Evolutionary conservation across 2,888 invertebrate species (phyloP).

Genomic region (Ormyrus nitidulus): DNA sequence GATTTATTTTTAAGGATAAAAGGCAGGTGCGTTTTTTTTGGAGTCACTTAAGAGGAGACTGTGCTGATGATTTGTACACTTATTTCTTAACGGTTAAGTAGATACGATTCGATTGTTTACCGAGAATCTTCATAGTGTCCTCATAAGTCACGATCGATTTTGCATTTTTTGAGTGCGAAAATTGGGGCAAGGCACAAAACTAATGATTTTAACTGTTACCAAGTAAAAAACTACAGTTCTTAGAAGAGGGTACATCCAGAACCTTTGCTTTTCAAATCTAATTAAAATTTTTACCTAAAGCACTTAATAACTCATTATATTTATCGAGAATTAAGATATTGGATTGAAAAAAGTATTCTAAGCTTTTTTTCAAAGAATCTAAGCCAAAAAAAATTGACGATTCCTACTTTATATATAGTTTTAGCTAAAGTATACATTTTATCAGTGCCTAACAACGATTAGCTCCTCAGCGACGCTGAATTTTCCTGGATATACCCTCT

Average conservation of each 20-base stretch:
- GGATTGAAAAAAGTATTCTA: no score
- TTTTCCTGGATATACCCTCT: slow-evolving; percentile 47
- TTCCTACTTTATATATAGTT: no score
- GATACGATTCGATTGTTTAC: no score
- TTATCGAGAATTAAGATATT: no score
- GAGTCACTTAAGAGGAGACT: slow-evolving; percentile 13
- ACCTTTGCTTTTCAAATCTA: not conserved
- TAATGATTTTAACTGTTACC: slow-evolving; percentile 12
- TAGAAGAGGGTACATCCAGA: slow-evolving; percentile 12
- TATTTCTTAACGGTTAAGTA: no score
- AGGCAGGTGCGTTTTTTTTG: slow-evolving; percentile 14
- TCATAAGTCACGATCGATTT: not conserved
- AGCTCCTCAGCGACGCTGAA: not conserved
- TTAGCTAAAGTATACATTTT: no score
- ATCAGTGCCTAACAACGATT: no score
- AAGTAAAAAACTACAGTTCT: not conserved
- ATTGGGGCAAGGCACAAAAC: slow-evolving; percentile 31
- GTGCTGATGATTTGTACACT: not conserved
- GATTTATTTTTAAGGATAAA: slow-evolving; percentile 30
- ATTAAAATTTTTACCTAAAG: not conserved
- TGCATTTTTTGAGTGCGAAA: slow-evolving; percentile 13
- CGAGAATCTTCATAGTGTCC: not conserved
- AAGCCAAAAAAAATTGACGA: no score
- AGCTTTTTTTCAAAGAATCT: no score
- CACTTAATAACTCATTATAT: no score